Conservation (phyloP, 2,113 vertebrate species). For the Paedocypris sp. region DNA sequence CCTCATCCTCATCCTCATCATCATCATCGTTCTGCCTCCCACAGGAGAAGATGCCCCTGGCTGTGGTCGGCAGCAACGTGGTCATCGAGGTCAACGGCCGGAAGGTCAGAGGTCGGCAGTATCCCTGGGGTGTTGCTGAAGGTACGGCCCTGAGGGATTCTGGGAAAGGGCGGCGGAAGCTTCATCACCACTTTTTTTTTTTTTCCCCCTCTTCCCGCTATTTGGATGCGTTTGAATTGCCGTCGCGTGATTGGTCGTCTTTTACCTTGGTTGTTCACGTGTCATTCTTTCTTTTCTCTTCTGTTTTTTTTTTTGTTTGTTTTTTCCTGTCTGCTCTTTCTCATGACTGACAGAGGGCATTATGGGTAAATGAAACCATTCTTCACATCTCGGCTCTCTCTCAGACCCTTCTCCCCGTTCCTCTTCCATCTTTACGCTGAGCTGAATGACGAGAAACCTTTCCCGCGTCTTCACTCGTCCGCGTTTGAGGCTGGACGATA, state of each 20-base stretch:
- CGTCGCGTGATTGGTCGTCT: slow-evolving; percentile 54
- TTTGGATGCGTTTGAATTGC: slow-evolving; percentile 37
- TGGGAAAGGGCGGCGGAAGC: slow-evolving; percentile 34
- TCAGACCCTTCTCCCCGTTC: slow-evolving; percentile 23
- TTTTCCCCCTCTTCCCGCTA: background rate
- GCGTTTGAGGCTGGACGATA: too few relatives aligned
- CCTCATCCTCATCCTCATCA: too few relatives aligned
- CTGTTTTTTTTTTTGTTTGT: slow-evolving; percentile 40
- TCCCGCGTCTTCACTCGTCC: too few relatives aligned
- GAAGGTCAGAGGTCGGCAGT: slow-evolving; percentile 71
- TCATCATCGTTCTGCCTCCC: background rate
- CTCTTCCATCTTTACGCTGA: slow-evolving; percentile 28
- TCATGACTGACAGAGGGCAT: slow-evolving; percentile 75
- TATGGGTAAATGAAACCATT: slow-evolving; percentile 72
- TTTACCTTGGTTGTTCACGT: slow-evolving; percentile 34
- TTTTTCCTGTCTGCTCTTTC: slow-evolving; percentile 62
- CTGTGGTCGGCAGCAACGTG: slow-evolving; percentile 66
- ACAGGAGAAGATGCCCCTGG: slow-evolving; percentile 67
- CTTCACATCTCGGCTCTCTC: slow-evolving; percentile 47
- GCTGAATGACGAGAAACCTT: slow-evolving; percentile 21
- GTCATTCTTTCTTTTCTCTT: slow-evolving; percentile 41
- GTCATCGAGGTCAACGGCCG: slow-evolving; percentile 66
- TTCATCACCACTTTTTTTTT: slow-evolving; percentile 18
- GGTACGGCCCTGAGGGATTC: slow-evolving; percentile 53
- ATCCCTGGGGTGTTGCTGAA: slow-evolving; percentile 72